A percentile compares a stretch with the other conserved stretches of the same genome.
These are phyloP conservation scores for Etheostoma nigrum DNA, from an alignment of 2,797 vertebrate species.

Conservation along the genomic window DNA sequence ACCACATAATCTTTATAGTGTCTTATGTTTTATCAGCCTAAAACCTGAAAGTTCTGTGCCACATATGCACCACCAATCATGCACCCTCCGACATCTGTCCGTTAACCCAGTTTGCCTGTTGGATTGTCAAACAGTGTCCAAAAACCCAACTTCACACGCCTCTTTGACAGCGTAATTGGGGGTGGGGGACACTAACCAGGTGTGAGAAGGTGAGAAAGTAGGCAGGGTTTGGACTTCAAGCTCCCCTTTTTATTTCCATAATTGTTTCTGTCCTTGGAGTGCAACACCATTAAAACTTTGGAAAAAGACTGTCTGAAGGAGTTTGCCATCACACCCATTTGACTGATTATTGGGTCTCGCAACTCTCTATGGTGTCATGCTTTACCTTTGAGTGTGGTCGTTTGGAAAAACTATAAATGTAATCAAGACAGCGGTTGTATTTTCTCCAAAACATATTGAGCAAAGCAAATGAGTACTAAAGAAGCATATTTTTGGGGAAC, in stretches of 20 bases:
- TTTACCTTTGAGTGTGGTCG: too few species aligned
- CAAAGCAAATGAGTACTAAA: neutral
- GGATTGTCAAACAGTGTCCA: neutral
- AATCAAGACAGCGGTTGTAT: neutral
- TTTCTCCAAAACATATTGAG: neutral
- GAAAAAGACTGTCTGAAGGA: neutral
- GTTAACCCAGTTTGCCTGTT: neutral
- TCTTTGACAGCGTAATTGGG: neutral
- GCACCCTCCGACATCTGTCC: neutral
- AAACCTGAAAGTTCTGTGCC: neutral
- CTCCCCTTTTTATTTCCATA: neutral
- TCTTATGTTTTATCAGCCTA: slow-evolving; percentile 22
- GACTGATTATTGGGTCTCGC: too few species aligned
- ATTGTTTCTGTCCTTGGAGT: neutral
- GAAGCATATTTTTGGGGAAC: neutral
- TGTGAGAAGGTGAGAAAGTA: neutral
- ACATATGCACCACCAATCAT: neutral
- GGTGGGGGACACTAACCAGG: neutral
- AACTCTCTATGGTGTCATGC: too few species aligned
- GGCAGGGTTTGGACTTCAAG: neutral
- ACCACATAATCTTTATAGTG: slow-evolving; percentile 21
- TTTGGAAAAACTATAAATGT: too few species aligned
- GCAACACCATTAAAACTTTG: neutral
- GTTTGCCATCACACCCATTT: too few species aligned
- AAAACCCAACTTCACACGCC: neutral